A percentile compares a stretch with the other conserved stretches of the same genome.
These are phyloP conservation scores for Murina feae DNA, from an alignment of 2,113 vertebrate genomes.

Conservation along the genomic window DNA sequence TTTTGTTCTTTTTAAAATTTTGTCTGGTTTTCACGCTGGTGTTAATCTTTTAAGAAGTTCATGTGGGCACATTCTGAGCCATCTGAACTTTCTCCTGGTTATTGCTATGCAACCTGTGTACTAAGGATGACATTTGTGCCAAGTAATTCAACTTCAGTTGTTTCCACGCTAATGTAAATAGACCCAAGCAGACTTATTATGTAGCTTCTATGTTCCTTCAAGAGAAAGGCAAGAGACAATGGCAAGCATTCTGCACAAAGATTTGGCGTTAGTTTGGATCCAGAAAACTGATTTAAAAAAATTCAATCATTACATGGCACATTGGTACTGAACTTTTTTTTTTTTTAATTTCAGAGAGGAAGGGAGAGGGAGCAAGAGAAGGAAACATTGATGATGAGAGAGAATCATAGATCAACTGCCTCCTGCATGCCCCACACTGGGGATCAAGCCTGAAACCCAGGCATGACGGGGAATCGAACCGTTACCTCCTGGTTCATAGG, in stretches of 20 bases:
- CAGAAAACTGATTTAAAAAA: neutral
- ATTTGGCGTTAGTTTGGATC: neutral
- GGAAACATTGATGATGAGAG: no score
- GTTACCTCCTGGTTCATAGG: no score
- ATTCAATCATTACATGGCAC: neutral
- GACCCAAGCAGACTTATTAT: neutral
- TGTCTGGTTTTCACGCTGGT: neutral
- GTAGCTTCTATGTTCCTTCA: neutral
- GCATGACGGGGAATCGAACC: no score
- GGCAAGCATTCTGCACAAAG: neutral
- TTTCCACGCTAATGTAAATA: slow-evolving; percentile 9
- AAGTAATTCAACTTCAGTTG: neutral
- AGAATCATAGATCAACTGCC: no score
- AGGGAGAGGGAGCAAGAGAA: no score
- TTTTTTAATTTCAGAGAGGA: no score
- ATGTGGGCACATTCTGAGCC: neutral
- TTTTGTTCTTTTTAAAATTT: neutral
- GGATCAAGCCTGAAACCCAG: no score
- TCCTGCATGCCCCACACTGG: no score
- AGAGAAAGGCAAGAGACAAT: neutral
- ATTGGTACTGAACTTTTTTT: neutral
- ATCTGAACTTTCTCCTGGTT: neutral
- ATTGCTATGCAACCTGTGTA: neutral
- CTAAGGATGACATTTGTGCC: neutral
- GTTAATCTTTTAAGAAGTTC: neutral